Evolutionary conservation across 37 sponge, comb jelly and placozoan species (phyloP).

Genomic region (Theonella swinhoei): DNA sequence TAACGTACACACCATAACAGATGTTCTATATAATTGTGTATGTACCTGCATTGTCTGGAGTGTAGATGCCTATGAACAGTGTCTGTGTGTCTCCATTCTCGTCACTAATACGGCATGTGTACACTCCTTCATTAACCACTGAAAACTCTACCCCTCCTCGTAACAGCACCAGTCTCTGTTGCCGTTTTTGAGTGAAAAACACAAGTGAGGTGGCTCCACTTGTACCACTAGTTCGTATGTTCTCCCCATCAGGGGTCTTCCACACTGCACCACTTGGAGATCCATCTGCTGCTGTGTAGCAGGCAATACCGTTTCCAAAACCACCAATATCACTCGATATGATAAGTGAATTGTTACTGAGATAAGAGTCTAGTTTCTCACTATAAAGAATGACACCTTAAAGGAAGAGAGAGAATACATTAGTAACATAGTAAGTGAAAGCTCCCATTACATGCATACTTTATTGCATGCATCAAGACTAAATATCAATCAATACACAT

Average conservation of each 20-base stretch:
- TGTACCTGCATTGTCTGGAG: no score
- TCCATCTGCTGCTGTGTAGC: not conserved
- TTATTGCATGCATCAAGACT: no score
- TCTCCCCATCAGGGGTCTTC: not conserved
- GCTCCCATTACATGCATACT: no score
- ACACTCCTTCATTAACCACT: constrained; percentile 24
- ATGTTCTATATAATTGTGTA: no score
- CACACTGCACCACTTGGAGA: not conserved
- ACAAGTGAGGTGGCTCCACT: not conserved
- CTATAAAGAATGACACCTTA: not conserved
- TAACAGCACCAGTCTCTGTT: not conserved
- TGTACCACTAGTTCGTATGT: not conserved
- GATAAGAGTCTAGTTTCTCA: not conserved
- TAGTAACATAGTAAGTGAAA: no score
- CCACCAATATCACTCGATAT: not conserved
- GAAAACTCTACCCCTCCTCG: not conserved
- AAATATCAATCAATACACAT: no score
- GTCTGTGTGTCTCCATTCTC: not conserved
- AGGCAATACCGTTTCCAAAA: not conserved
- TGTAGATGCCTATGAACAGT: constrained; percentile 37
- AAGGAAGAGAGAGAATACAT: not conserved
- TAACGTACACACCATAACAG: no score
- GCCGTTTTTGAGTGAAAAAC: not conserved
- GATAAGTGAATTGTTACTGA: not conserved
- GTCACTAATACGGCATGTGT: constrained; percentile 34